A percentile compares a stretch with the other conserved stretches of the same genome.
phyloP scores from a whole-genome alignment of 2,113 vertebrate species.

The Scalopus aquaticus region DNA sequence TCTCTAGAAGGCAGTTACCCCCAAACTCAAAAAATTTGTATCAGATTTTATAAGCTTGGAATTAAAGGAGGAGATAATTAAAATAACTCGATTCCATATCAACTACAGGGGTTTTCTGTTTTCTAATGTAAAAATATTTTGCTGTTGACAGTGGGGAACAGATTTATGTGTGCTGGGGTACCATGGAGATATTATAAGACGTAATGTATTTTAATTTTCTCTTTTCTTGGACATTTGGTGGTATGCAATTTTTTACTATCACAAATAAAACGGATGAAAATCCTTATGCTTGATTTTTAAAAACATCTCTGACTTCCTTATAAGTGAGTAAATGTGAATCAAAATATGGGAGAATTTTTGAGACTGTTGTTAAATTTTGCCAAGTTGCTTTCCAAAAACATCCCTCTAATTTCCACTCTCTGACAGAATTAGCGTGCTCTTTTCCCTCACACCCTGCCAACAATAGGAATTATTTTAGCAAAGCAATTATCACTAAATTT shows the following conservation, averaged over 20 bases:
- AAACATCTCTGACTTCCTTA: neutral
- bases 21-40: neutral
- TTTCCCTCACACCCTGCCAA: neutral
- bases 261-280: neutral
- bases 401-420: conserved; percentile 18
- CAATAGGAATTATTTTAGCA: conserved; percentile 46
- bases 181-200: too few relatives aligned
- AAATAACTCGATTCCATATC: neutral
- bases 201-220: neutral
- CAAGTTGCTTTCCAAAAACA: conserved; percentile 47
- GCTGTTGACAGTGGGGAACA: neutral
- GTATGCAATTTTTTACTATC: conserved; percentile 6
- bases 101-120: neutral
- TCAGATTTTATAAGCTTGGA: neutral
- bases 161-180: neutral
- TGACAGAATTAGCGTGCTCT: neutral
- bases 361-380: conserved; percentile 21
- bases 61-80: neutral
- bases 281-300: neutral
- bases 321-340: conserved; percentile 18
- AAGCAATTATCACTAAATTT: conserved; percentile 53
- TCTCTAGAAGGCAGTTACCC: neutral
- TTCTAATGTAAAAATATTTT: conserved; percentile 18
- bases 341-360: conserved; percentile 30
- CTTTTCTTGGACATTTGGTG: neutral